Evolutionary conservation across 2,888 invertebrate species (phyloP), one percentile per base, ranked within the genome.

Genomic region (Cheilosia impressa): DNA sequence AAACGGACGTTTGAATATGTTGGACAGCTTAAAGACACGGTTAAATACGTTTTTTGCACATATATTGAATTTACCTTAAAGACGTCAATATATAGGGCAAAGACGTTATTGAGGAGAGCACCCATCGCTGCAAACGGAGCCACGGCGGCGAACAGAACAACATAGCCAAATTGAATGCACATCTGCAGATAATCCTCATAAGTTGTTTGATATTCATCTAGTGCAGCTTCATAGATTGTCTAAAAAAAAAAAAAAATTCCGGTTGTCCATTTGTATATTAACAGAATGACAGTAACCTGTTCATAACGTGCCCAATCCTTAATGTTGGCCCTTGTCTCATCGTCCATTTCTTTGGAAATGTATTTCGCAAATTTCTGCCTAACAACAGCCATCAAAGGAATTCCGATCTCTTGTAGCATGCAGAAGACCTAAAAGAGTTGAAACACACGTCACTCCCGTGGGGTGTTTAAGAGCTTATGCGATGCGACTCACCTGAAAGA

Each of bases 91-190:
- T 96, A 93, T 60, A 96, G 95, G 91, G 96, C 96, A 43, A 96
- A 92, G n/a, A 96, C 89, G 91, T 96, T 96, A 92, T 96, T 96
- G 63, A 95, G 89, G 2, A 96, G 93, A 0, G 96, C 96, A 93
- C 95, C 96, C 87, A 96, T 93, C 0, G 96, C 95, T 0, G 96
- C 96, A 88, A 96, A 93, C 0, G 96, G 96, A 88, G 95, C 96
- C 6, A 96, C 96, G 1, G 96, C 95, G 4, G 96, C 95, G 91
- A 96, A 96, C 24, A 96, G 92, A 87, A 95, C 95, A 3, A 96
- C 96, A 91, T 96, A 96, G 57, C 96, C 96, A 89, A 96, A 96
- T 92, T 96, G 96, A 65, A 96, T 94, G 91, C 95, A 96, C 91
- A 96, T 93, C 92, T 96, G 96, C 88, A 96, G 91, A 90, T 96